Conservation (phyloP, 2,888 invertebrate species). For the Agrochola lota region DNA sequence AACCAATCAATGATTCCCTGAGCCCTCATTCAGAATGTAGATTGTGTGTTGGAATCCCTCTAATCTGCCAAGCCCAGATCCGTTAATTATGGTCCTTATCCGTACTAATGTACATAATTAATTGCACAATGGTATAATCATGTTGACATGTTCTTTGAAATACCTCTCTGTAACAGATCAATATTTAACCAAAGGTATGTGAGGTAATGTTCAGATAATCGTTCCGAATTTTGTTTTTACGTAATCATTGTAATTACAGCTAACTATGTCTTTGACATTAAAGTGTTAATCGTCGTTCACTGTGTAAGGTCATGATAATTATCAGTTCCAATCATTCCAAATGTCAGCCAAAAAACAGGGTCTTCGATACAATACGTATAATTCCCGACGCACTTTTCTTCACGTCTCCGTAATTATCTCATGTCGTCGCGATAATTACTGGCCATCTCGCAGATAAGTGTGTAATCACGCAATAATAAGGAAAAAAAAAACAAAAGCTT, state of each 20-base stretch:
- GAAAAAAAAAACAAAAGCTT: constrained; percentile 23
- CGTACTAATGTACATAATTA: constrained; percentile 54
- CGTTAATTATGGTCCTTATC: constrained; percentile 51
- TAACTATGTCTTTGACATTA: constrained; percentile 50
- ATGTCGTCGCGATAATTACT: constrained; percentile 67
- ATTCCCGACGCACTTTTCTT: constrained; percentile 61
- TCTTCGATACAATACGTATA: constrained; percentile 56
- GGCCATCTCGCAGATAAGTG: constrained; percentile 53
- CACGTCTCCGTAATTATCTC: constrained; percentile 63
- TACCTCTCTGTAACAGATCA: constrained; percentile 7
- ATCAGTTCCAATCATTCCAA: constrained; percentile 56
- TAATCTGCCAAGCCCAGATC: constrained; percentile 46
- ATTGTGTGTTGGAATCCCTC: constrained; percentile 48
- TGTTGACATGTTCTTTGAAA: constrained; percentile 44
- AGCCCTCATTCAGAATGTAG: constrained; percentile 47
- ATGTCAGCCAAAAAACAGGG: constrained; percentile 55
- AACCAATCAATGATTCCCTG: constrained; percentile 41
- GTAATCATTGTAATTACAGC: constrained; percentile 31
- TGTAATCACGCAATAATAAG: constrained; percentile 53
- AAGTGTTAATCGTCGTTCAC: constrained; percentile 49
- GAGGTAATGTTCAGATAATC: constrained; percentile 9
- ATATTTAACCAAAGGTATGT: constrained; percentile 1
- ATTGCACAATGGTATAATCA: constrained; percentile 49
- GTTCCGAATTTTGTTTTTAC: constrained; percentile 8
- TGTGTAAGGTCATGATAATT: constrained; percentile 47